Evolutionary conservation across 2,797 vertebrate species (phyloP), one percentile per base, ranked within the genome.

Genomic region (Lepus townsendii): DNA sequence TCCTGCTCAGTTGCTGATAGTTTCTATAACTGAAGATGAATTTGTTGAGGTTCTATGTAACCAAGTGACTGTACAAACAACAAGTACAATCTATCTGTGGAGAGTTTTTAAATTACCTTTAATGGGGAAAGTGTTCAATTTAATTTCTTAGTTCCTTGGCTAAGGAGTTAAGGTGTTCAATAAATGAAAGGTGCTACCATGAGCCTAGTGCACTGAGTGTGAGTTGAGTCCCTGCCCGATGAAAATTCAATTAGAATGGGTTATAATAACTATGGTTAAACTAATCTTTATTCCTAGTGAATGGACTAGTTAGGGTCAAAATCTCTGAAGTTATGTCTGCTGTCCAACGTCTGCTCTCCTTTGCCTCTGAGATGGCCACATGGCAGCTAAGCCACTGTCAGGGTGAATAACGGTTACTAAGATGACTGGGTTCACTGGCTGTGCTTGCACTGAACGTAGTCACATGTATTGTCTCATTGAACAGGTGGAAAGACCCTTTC

Each of bases 351-450:
- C 42, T 65, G 42, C 26, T 52, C 26, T 62, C 20, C 5, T 13
- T 27, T 57, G 16, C 5, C 54, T 54, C 30, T 30, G 13, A 22
- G n/a, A 32, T 7, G n/a, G 24, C n/a, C 12, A 1, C 8, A 13
- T 2, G 76, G 13, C 14, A 32, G 7, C 30, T 20, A 19, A 42
- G 27, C 20, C 27, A 19, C 19, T 13, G 30, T 60, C 24, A 66
- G 9, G 63, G 38, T 20, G 4, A 54, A 24, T 22, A 71, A 35
- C 0, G 2, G 62, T 10, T 17, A 24, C 1, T 22, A 2, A 10
- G 26, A 68, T 10, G 54, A 30, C 8, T 2, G 69, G 17, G 42
- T 27, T 52, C 7, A 6, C 32, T 2, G 0, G 57, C 17, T 24
- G 66, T 10, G 7, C 3, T 30, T 4, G 20, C 35, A 5, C 5